phyloP scores from a whole-genome alignment of 92 coral and sea anemone species.

The Pocillopora grandis region DNA sequence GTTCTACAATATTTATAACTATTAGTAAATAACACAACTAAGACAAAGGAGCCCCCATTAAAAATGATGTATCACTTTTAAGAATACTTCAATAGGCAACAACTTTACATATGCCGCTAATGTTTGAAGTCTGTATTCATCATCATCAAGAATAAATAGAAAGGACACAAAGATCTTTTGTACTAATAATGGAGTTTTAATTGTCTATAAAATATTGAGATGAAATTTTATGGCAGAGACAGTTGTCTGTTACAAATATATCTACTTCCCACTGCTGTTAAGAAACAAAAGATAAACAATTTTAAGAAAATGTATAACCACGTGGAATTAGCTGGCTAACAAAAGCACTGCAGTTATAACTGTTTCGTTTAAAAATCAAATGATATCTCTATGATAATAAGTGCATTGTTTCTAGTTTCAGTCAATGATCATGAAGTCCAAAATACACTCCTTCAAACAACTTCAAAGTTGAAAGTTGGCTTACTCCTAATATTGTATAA shows the following conservation, averaged over 20 bases:
- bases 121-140: not conserved
- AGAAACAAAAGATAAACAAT: not conserved
- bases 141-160: not conserved
- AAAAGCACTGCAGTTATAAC: too few species aligned
- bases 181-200: not conserved
- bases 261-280: not conserved
- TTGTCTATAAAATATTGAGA: not conserved
- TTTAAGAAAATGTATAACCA: not conserved
- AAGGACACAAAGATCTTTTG: not conserved
- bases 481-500: not conserved
- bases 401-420: too few species aligned
- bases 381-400: too few species aligned
- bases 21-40: not conserved
- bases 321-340: too few species aligned
- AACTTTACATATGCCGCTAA: not conserved
- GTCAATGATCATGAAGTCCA: too few species aligned
- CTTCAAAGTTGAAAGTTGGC: too few species aligned
- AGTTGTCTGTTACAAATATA: not conserved
- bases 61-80: not conserved
- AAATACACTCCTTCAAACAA: too few species aligned
- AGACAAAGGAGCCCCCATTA: not conserved
- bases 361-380: too few species aligned
- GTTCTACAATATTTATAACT: not conserved
- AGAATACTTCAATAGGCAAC: slow-evolving; percentile 2
- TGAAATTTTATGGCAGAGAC: not conserved